These are phyloP conservation scores for Garra rufa DNA, from an alignment of 2,113 vertebrate species.

Conservation along the genomic window DNA sequence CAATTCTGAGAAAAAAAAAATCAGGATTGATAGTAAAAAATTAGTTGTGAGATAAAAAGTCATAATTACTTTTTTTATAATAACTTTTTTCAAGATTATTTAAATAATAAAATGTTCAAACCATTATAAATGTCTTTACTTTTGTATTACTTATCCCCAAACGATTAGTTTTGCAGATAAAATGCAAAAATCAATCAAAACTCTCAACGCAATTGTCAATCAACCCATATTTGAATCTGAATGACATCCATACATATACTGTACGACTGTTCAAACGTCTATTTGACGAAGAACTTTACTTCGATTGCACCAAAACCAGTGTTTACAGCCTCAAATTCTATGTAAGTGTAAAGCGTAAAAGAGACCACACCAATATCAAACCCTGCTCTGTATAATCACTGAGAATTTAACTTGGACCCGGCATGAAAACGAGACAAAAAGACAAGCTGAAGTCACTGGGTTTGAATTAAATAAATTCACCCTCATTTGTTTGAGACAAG, in stretches of 20 bases:
- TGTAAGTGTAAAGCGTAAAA: not conserved
- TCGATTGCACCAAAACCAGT: not conserved
- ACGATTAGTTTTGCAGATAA: too few species aligned
- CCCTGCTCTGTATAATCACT: not conserved
- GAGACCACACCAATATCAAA: not conserved
- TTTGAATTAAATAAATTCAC: constrained; percentile 15
- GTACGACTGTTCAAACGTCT: not conserved
- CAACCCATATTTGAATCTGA: too few species aligned
- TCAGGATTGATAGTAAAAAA: too few species aligned
- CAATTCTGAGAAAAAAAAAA: too few species aligned
- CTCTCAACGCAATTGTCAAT: too few species aligned
- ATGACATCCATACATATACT: not conserved
- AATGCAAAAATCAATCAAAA: too few species aligned
- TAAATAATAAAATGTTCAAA: too few species aligned
- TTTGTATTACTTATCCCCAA: too few species aligned
- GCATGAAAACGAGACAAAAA: constrained; percentile 1
- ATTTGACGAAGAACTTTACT: not conserved
- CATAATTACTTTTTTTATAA: too few species aligned
- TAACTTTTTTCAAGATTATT: too few species aligned
- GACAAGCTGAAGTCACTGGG: not conserved
- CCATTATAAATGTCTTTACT: too few species aligned
- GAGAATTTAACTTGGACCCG: not conserved
- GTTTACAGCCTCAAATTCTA: not conserved
- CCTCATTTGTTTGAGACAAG: constrained; percentile 20
- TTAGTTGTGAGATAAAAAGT: too few species aligned